Base-by-base conservation (phyloP, 2,888 invertebrate genomes). In the Aleiodes leptofemur region DNA sequence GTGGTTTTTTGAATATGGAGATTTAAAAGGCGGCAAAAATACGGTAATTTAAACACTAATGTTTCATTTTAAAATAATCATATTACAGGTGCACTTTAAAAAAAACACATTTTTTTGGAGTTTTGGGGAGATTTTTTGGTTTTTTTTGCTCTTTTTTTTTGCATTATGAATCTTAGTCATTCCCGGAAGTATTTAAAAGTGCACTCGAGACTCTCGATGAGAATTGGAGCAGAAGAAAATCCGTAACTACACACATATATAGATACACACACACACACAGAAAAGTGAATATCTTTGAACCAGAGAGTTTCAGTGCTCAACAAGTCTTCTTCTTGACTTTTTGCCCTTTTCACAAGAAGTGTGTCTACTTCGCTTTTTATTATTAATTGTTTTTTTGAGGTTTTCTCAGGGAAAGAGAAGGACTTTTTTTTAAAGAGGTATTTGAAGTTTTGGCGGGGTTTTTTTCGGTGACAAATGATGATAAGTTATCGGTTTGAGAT, bases 191-290 rank as follows among this genome's bases (percentile, higher is more conserved):
- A 13, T 34, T 61, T 5, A 61, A 61, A 61, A 61, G n/a, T 13
- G 14, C 61, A 14, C 57, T 13, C 23, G 57, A 57, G 23, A 13
- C n/a, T 34, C n/a, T 34, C n/a, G 34, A 34, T 61, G 34, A 57
- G 57, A 57, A 61, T 11, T 61, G 61, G 61, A 61, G 61, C 61
- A 61, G 34, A 61, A 61, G 14, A n/a, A 61, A 38, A n/a, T 61
- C 38, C 14, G 14, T 6, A 61, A 16, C 16, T 23, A 23, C 23
- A 23, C 23, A 23, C 2, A 23, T 2, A 23, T 23, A 23, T 2
- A 23, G 23, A 23, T 2, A 2, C 23, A 23, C 23, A 23, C 2
- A 23, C 23, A 23, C 23, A 23, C 23, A 16, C 23, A 3, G 2
- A 5, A 38, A 38, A 38, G 6, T 56, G 14, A 56, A 56, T 56